Conservation (phyloP, 1,140 invertebrate species). For the Acyrthosiphon pisum region DNA sequence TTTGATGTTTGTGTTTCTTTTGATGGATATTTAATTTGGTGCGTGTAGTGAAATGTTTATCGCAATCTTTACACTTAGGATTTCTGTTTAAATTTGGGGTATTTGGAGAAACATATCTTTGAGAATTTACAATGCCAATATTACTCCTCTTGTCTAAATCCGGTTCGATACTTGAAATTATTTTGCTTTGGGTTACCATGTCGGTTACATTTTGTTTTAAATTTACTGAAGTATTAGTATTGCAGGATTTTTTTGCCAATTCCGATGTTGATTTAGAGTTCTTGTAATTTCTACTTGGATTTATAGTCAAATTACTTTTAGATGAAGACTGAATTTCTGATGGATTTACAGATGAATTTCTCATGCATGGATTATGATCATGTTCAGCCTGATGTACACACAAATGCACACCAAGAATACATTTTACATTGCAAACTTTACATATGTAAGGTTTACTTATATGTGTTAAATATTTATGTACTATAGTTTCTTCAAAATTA, state of each 20-base stretch:
- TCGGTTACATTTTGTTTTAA: neutral
- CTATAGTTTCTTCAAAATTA: neutral
- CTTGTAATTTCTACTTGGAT: neutral
- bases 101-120: neutral
- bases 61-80: neutral
- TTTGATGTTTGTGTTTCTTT: neutral
- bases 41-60: neutral
- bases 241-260: neutral
- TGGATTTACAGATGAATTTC: neutral
- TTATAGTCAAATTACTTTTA: neutral
- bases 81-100: neutral
- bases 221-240: neutral
- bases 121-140: neutral
- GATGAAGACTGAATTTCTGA: neutral
- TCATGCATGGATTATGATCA: neutral
- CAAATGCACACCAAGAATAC: neutral
- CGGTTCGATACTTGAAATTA: too few relatives aligned
- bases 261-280: neutral
- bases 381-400: neutral
- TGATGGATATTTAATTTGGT: neutral
- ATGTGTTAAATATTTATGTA: neutral
- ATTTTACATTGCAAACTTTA: neutral
- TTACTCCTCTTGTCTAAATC: too few relatives aligned
- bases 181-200: too few relatives aligned
- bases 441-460: neutral